Evolutionary conservation across 35 echinoderm and acorn worm species (phyloP).

Genomic region (Ptychodera flava): DNA sequence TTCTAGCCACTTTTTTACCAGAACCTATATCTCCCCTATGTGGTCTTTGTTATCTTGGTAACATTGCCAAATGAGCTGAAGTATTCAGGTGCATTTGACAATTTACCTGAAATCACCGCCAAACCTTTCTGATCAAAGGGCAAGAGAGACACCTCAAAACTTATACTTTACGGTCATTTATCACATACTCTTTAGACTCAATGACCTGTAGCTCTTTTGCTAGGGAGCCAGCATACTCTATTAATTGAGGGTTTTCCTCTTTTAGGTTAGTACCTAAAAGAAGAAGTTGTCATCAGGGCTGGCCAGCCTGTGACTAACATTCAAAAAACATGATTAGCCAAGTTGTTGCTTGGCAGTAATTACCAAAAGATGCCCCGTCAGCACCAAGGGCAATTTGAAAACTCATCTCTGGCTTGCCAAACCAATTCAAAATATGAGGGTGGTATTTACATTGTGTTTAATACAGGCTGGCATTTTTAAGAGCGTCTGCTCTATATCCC

Average conservation of each 20-base stretch:
- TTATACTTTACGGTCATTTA: not conserved
- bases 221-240: not conserved
- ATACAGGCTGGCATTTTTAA: no score
- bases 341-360: not conserved
- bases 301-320: not conserved
- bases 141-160: not conserved
- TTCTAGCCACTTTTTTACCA: no score
- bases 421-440: not conserved
- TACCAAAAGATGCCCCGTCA: not conserved
- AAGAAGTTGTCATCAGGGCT: not conserved
- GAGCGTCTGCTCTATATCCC: not conserved
- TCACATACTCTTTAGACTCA: not conserved
- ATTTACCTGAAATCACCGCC: not conserved
- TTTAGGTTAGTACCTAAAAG: not conserved
- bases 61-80: not conserved
- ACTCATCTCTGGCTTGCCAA: not conserved
- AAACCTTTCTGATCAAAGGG: not conserved
- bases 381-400: not conserved
- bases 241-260: not conserved
- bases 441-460: not conserved
- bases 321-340: not conserved
- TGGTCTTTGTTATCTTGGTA: no score
- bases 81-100: no score
- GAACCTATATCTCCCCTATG: no score
- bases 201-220: not conserved